A percentile compares a stretch with the other conserved stretches of the same genome.
Evolutionary conservation across 2,888 invertebrate species (phyloP).

Genomic region (Caradrina clavipalpis): DNA sequence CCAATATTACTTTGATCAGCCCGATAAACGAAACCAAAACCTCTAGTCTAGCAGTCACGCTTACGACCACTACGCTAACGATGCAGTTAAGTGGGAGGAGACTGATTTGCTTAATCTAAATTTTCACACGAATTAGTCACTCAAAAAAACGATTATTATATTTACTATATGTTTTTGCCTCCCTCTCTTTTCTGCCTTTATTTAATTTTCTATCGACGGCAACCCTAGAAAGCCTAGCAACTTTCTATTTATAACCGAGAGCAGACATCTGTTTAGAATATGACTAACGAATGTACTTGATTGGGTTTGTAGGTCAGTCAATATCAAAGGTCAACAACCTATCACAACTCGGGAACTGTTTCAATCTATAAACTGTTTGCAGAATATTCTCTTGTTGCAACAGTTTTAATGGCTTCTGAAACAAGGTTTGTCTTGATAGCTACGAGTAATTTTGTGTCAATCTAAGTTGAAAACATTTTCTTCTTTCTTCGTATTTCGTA

Average conservation of each 20-base stretch:
- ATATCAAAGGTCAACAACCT: constrained; percentile 41
- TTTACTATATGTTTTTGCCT: not conserved
- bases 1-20: no score
- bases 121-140: not conserved
- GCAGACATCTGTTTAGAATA: constrained; percentile 28
- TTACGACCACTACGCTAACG: no score
- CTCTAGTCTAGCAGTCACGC: no score
- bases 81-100: no score
- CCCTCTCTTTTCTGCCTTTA: not conserved
- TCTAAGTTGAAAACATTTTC: no score
- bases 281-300: constrained; percentile 43
- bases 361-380: constrained; percentile 9
- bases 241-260: constrained; percentile 40
- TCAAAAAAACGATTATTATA: not conserved
- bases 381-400: not conserved
- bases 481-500: no score
- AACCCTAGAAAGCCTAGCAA: not conserved
- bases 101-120: no score
- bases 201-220: not conserved
- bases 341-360: constrained; percentile 23
- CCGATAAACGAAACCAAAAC: no score
- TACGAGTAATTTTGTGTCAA: not conserved
- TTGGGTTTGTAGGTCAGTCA: constrained; percentile 49
- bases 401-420: constrained; percentile 15
- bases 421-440: not conserved